Percentiles rank a stretch among this genome's conserved stretches.
These are phyloP conservation scores for Lasioglossum villosulum DNA, from an alignment of 2,888 invertebrate species.

Conservation along the genomic window DNA sequence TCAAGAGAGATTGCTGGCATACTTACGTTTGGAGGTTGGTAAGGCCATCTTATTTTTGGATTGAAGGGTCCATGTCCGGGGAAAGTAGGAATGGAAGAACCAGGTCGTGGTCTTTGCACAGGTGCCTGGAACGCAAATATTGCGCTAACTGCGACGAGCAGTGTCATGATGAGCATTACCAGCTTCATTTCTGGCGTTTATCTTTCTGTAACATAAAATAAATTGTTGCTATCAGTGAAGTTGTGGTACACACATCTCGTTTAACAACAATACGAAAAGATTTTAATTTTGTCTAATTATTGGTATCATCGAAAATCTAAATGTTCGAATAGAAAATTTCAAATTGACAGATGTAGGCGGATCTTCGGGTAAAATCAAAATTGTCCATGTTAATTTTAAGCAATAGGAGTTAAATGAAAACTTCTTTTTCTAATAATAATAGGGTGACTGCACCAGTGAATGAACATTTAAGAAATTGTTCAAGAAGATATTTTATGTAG, in stretches of 20 bases:
- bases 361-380: background rate
- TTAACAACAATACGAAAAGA: background rate
- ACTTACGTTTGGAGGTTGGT: background rate
- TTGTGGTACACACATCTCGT: background rate
- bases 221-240: background rate
- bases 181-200: background rate
- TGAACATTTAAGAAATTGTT: no score
- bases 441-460: no score
- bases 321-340: background rate
- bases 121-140: background rate
- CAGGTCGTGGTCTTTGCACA: background rate
- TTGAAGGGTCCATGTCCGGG: background rate
- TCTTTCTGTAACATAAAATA: background rate
- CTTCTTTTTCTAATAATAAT: no score
- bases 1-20: background rate
- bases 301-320: background rate
- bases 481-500: no score
- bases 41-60: background rate
- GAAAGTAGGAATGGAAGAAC: background rate
- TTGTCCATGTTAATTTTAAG: background rate
- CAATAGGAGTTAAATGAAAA: background rate
- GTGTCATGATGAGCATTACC: background rate
- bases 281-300: background rate
- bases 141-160: constrained; percentile 11
- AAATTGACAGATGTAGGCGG: background rate